Percentiles rank a stretch among this genome's conserved stretches.
Evolutionary conservation across 2,113 vertebrate species (phyloP).

Genomic region (Sterna hirundo): DNA sequence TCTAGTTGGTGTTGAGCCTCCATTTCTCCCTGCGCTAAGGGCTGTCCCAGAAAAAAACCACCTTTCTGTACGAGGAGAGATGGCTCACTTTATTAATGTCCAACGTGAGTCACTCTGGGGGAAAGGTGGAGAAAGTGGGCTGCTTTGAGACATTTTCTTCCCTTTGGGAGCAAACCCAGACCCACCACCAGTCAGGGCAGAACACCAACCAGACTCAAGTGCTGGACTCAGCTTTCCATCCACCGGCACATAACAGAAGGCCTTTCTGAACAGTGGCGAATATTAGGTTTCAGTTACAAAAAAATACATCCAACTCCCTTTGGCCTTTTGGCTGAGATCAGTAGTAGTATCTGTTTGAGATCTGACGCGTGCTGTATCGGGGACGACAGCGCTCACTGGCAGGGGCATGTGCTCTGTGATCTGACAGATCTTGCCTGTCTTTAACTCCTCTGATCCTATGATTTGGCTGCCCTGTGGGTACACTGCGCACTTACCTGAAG

Average conservation of each 20-base stretch:
- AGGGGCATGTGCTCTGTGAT: slow-evolving; percentile 21
- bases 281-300: background rate
- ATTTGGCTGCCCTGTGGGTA: slow-evolving; percentile 37
- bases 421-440: slow-evolving; percentile 21
- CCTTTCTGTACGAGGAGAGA: background rate
- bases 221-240: background rate
- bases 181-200: background rate
- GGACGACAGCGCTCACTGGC: background rate
- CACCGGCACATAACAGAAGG: background rate
- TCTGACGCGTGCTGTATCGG: background rate
- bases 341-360: background rate
- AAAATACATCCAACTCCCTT: background rate
- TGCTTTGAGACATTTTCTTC: background rate
- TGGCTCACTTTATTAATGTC: background rate
- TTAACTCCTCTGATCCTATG: slow-evolving; percentile 13
- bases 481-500: background rate
- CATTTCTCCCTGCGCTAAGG: background rate
- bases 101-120: background rate
- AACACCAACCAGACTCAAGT: background rate
- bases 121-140: background rate
- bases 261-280: background rate
- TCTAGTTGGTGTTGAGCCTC: background rate
- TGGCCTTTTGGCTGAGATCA: slow-evolving; percentile 38
- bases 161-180: background rate
- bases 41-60: background rate